Conservation (phyloP, 2,113 vertebrate species). For the Uria lomvia region DNA sequence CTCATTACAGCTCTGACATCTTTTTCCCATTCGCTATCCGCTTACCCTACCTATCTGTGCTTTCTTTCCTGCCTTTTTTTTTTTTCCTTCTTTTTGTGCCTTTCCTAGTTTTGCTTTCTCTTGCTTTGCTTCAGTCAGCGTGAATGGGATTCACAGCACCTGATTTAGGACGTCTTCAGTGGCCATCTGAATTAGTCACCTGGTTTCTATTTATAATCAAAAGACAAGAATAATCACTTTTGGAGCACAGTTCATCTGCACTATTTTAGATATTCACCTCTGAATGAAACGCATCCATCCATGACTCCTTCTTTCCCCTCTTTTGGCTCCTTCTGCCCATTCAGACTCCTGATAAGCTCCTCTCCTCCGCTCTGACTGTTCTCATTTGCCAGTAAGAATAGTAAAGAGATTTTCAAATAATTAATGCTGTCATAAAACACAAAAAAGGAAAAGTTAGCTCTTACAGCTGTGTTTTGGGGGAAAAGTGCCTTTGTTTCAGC, state of each 20-base stretch:
- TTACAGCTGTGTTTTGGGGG: background rate
- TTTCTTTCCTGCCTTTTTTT: background rate
- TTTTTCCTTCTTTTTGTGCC: background rate
- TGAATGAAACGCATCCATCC: background rate
- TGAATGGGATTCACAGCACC: background rate
- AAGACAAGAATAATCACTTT: background rate
- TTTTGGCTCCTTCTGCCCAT: background rate
- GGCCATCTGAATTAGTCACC: background rate
- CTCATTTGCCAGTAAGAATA: background rate
- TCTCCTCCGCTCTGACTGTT: background rate
- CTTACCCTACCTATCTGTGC: background rate
- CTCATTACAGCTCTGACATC: background rate
- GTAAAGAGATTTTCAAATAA: background rate
- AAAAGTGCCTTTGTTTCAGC: background rate
- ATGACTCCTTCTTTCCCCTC: background rate
- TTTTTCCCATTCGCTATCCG: background rate
- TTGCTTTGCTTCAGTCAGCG: background rate
- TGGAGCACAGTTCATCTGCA: background rate
- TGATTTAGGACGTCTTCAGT: background rate
- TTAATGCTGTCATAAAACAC: background rate
- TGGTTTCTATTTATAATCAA: background rate
- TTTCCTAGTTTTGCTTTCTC: background rate
- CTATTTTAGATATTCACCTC: background rate
- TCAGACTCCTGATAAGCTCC: background rate
- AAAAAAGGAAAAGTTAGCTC: background rate